A percentile compares a stretch with the other conserved stretches of the same genome.
phyloP scores from a whole-genome alignment of 2,888 invertebrate species.

The Drosophila mimica region DNA sequence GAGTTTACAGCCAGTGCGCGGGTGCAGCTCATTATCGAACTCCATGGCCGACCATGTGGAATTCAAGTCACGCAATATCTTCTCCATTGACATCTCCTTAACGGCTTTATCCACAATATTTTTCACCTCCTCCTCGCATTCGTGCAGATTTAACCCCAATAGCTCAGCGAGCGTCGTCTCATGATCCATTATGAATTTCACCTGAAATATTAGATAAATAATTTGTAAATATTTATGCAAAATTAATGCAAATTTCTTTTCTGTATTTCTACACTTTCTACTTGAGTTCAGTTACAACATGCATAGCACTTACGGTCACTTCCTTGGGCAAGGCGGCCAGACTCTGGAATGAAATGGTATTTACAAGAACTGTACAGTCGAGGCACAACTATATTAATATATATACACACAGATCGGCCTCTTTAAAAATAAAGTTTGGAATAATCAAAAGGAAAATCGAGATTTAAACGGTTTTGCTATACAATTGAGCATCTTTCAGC shows the following conservation, averaged over 20 bases:
- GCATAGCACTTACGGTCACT: slow-evolving; percentile 89
- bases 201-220: slow-evolving; percentile 86
- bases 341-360: slow-evolving; percentile 89
- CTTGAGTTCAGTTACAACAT: slow-evolving; percentile 35
- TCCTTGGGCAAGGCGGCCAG: slow-evolving; percentile 92
- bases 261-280: slow-evolving; percentile 35
- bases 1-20: slow-evolving; percentile 93
- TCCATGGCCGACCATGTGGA: slow-evolving; percentile 96
- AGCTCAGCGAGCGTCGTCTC: slow-evolving; percentile 96
- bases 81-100: slow-evolving; percentile 99
- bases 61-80: slow-evolving; percentile 94
- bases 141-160: slow-evolving; percentile 95
- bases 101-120: slow-evolving; percentile 99
- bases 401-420: slow-evolving; percentile 40
- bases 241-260: neutral
- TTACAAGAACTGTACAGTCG: slow-evolving; percentile 83
- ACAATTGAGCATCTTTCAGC: slow-evolving; percentile 65
- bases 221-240: slow-evolving; percentile 1
- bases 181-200: slow-evolving; percentile 96
- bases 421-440: slow-evolving; percentile 42
- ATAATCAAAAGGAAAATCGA: slow-evolving; percentile 40
- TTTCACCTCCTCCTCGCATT: slow-evolving; percentile 98
- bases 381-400: slow-evolving; percentile 50
- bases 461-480: slow-evolving; percentile 64
- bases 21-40: slow-evolving; percentile 95